A percentile compares a stretch with the other conserved stretches of the same genome.
phyloP scores from a whole-genome alignment of 2,113 vertebrate genomes.

The Zapus hudsonius region DNA sequence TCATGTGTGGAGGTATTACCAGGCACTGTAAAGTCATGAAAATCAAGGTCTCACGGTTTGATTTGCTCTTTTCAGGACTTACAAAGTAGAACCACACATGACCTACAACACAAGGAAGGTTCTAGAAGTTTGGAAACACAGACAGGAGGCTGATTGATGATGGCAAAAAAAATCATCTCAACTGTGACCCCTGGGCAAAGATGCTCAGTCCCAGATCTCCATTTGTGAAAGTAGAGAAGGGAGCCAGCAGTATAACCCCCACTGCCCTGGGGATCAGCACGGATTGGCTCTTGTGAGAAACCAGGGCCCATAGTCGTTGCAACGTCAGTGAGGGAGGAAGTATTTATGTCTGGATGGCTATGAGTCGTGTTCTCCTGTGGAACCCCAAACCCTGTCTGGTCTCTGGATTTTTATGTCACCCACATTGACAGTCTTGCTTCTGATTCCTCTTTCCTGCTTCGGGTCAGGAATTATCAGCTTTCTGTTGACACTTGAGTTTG shows the following conservation, averaged over 20 bases:
- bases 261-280: not conserved
- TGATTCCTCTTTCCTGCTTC: not conserved
- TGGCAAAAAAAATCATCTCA: not conserved
- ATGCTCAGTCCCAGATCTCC: not conserved
- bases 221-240: not conserved
- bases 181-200: not conserved
- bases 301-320: not conserved
- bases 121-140: not conserved
- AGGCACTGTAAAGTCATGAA: too few relatives aligned
- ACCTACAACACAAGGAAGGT: not conserved
- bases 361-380: not conserved
- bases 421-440: not conserved
- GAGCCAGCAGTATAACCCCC: not conserved
- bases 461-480: not conserved
- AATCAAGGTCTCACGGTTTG: too few relatives aligned
- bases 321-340: too few relatives aligned
- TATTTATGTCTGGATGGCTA: too few relatives aligned
- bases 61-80: not conserved
- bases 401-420: rapidly evolving
- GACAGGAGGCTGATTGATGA: not conserved
- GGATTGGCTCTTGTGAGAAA: not conserved
- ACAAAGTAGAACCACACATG: not conserved
- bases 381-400: not conserved
- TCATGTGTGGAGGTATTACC: too few relatives aligned
- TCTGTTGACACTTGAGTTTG: not conserved